Evolutionary conservation across 2,113 vertebrate species (phyloP).

Genomic region (Heliornis fulica): DNA sequence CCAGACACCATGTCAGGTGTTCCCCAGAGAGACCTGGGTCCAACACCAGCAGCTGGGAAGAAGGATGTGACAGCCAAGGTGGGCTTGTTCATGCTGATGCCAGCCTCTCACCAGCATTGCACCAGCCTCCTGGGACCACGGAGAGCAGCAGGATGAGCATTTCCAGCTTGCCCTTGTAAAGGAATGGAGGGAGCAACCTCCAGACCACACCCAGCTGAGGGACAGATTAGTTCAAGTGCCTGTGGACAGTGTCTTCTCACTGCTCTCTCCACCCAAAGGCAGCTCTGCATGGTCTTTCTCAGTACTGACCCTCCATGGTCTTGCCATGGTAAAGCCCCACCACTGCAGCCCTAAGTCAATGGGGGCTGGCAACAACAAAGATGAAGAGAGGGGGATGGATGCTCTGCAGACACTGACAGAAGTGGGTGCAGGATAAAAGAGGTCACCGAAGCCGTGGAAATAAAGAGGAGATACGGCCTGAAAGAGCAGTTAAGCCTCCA

Average conservation of each 20-base stretch:
- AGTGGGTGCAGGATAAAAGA: not conserved
- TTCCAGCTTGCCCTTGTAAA: not conserved
- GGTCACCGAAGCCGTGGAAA: not conserved
- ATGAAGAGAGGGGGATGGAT: not conserved
- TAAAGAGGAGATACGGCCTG: not conserved
- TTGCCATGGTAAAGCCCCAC: accelerated
- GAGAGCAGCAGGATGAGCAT: not conserved
- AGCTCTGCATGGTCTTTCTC: no score
- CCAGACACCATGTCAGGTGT: not conserved
- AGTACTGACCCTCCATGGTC: not conserved
- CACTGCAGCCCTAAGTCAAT: not conserved
- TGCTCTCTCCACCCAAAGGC: not conserved
- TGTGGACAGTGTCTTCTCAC: not conserved
- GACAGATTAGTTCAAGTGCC: not conserved
- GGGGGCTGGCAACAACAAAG: not conserved
- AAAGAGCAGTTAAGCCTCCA: not conserved
- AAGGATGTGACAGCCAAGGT: not conserved
- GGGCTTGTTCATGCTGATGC: not conserved
- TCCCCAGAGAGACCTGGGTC: not conserved
- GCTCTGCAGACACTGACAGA: not conserved
- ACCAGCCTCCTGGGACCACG: not conserved
- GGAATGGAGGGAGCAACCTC: not conserved
- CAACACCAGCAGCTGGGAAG: not conserved
- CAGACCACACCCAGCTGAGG: accelerated
- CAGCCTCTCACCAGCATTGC: not conserved